Evolutionary conservation across 2,888 invertebrate genomes (phyloP), one percentile per base, ranked within the genome.

Genomic region (Gymnoscelis rufifasciata): DNA sequence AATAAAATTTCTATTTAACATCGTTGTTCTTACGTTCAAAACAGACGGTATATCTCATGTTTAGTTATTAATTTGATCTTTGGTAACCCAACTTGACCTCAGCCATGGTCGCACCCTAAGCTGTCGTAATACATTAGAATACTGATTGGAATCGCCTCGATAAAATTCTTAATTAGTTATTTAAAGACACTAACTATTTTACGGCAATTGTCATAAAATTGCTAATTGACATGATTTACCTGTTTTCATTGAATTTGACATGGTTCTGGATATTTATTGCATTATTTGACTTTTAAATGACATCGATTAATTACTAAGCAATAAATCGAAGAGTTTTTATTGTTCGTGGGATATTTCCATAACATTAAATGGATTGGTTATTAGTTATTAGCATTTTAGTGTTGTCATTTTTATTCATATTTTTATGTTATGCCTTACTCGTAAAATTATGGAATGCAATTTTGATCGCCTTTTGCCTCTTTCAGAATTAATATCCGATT

Each of bases 211-310:
- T 52, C 48, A 37, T 58, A 49, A 49, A 49, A 45, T 14, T 11
- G 13, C 42, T 47, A 52, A 52, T 45, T 52, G 47, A 43, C 47
- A 45, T 39, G 51, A 47, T 45, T 36, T 36, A 52, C 51, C 45
- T 36, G 51, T 58, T 58, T 45, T 29, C 45, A 47, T 51, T 49
- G 15, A 53, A 50, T 51, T 52, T 49, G 47, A 36, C 42, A 48
- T 38, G 43, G 38, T 39, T 47, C 37, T 52, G 29, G 29, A 39
- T 53, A 50, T 54, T 53, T 53, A 51, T 53, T 49, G 43, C 46
- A 36, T 35, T 47, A 57, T 56, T 57, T 54, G 47, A 54, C 42
- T 58, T 57, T 52, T 19, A 57, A 54, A 58, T 54, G 37, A 56
- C 31, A 44, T 39, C 36, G 35, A 51, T 52, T 57, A 56, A 57